Evolutionary conservation across 2,888 invertebrate species (phyloP).

Genomic region (Agonum fuliginosum): DNA sequence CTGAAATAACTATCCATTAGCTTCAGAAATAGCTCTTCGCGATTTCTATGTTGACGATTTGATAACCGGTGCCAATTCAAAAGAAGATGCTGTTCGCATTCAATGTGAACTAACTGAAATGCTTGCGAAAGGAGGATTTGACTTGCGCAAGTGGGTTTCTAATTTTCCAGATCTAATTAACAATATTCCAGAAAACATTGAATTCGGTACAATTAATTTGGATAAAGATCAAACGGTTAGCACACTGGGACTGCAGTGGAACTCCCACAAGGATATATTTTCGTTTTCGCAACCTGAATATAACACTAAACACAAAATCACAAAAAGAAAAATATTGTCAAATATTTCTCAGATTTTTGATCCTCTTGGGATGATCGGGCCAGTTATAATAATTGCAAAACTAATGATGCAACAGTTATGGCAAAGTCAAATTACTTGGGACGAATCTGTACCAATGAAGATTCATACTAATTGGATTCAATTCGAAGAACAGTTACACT

Average conservation of each 20-base stretch:
- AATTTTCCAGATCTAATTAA: too few relatives aligned
- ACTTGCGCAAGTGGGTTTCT: conserved; percentile 11
- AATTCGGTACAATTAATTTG: neutral
- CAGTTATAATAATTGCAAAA: conserved; percentile 62
- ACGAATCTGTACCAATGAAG: conserved; percentile 47
- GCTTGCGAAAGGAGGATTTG: conserved; percentile 12
- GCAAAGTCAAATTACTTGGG: conserved; percentile 62
- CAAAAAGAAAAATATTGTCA: conserved; percentile 23
- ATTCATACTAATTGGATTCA: conserved; percentile 18
- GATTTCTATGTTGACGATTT: conserved; percentile 32
- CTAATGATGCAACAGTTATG: conserved; percentile 63
- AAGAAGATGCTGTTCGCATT: neutral
- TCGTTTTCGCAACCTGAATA: neutral
- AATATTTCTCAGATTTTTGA: conserved; percentile 63
- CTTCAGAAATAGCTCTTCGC: conserved; percentile 5
- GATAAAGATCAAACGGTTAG: conserved; percentile 22
- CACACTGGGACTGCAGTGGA: conserved; percentile 16
- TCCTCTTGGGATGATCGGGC: conserved; percentile 62
- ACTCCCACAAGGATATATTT: neutral
- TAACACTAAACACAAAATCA: neutral
- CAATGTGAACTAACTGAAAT: conserved; percentile 1
- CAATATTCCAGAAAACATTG: neutral
- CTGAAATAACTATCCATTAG: neutral
- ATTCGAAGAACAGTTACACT: conserved; percentile 12
- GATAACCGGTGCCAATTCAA: conserved; percentile 5